These are phyloP conservation scores for Ferrisia virgata DNA, from an alignment of 2,888 invertebrate genomes.

Conservation along the genomic window DNA sequence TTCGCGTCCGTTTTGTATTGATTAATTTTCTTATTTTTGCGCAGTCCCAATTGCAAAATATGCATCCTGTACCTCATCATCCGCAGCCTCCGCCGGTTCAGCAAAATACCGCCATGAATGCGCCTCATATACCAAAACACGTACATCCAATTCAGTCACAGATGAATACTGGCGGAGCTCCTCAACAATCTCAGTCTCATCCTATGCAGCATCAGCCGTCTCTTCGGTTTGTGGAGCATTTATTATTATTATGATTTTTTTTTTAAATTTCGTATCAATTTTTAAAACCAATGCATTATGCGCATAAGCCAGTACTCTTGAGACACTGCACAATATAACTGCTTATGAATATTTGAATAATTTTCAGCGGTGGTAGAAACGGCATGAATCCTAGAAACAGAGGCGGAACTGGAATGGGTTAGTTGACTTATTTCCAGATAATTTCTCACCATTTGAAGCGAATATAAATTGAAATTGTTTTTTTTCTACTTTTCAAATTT, in stretches of 20 bases:
- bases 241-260: too few relatives aligned
- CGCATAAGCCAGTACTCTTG: too few relatives aligned
- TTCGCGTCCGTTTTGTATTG: too few relatives aligned
- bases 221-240: neutral
- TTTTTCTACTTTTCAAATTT: too few relatives aligned
- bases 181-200: neutral
- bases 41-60: neutral
- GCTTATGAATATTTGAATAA: neutral
- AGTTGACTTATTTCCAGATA: neutral
- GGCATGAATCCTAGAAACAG: conserved; percentile 10
- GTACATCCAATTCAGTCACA: neutral
- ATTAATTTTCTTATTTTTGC: neutral
- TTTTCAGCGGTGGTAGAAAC: neutral
- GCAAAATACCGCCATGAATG: neutral
- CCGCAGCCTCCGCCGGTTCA: neutral
- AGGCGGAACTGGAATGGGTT: neutral
- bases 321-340: too few relatives aligned
- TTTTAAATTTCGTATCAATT: too few relatives aligned
- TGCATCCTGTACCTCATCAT: neutral
- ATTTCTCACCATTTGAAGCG: neutral
- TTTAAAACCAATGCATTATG: too few relatives aligned
- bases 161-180: neutral
- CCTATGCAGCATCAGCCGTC: neutral
- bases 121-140: neutral
- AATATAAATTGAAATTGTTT: neutral